Evolutionary conservation across 2,797 vertebrate genomes (phyloP).

Genomic region (Phoeniculus purpureus): DNA sequence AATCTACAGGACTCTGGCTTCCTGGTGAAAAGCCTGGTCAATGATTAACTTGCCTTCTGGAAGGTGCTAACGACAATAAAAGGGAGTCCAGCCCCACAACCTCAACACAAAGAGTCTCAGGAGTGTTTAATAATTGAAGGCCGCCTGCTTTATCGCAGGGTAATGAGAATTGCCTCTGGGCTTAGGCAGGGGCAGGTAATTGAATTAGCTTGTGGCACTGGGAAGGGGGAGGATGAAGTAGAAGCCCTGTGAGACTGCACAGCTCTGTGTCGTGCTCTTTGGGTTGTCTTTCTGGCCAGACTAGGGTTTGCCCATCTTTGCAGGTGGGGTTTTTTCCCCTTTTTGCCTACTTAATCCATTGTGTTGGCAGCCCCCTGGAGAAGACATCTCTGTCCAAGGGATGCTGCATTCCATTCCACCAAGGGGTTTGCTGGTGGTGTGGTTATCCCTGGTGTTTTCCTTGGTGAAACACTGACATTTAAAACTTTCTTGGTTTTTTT

Average conservation of each 20-base stretch:
- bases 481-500: not conserved
- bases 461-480: not conserved
- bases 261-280: not conserved
- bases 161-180: constrained; percentile 30
- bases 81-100: constrained; percentile 38
- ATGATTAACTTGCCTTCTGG: constrained; percentile 70
- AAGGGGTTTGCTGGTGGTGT: not conserved
- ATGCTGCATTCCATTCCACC: not conserved
- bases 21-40: constrained; percentile 46
- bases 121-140: constrained; percentile 73
- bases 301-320: not conserved
- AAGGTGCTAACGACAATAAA: constrained; percentile 38
- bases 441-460: not conserved
- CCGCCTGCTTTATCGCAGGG: constrained; percentile 45
- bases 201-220: constrained; percentile 26
- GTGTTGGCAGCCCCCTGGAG: not conserved
- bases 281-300: not conserved
- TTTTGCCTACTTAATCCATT: not conserved
- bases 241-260: not conserved
- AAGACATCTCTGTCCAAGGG: not conserved
- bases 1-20: constrained; percentile 27
- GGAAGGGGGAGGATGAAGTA: not conserved
- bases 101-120: constrained; percentile 4
- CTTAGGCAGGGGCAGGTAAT: constrained; percentile 47
- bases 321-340: not conserved